phyloP scores from a whole-genome alignment of 2,113 vertebrate genomes.

The Neoarius graeffei region DNA sequence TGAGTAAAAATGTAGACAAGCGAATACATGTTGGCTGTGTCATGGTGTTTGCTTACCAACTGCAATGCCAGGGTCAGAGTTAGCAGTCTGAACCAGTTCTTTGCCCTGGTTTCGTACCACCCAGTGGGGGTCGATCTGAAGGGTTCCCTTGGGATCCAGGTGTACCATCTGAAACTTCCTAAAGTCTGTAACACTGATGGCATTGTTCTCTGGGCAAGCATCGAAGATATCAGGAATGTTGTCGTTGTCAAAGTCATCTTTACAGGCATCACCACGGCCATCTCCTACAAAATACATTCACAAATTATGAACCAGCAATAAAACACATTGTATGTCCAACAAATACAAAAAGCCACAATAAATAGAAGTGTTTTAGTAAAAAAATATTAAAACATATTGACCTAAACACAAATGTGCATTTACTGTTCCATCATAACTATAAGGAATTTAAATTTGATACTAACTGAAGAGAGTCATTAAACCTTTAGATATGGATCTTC shows the following conservation, averaged over 20 bases:
- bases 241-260: slow-evolving; percentile 96
- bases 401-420: background rate
- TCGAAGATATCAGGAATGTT: slow-evolving; percentile 87
- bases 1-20: background rate
- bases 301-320: background rate
- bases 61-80: slow-evolving; percentile 96
- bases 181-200: slow-evolving; percentile 90
- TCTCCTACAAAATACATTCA: slow-evolving; percentile 74
- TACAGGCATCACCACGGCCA: slow-evolving; percentile 88
- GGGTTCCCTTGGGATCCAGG: slow-evolving; percentile 92
- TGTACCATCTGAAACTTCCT: slow-evolving; percentile 94
- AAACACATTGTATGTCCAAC: background rate
- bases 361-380: background rate
- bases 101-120: slow-evolving; percentile 93
- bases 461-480: slow-evolving; percentile 20
- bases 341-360: slow-evolving; percentile 4
- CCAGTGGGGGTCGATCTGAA: slow-evolving; percentile 95
- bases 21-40: background rate
- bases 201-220: slow-evolving; percentile 88
- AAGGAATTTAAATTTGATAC: slow-evolving; percentile 2
- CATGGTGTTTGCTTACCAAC: slow-evolving; percentile 76
- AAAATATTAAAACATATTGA: slow-evolving; percentile 2
- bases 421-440: background rate
- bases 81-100: slow-evolving; percentile 92
- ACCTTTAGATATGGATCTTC: background rate